phyloP scores from a whole-genome alignment of 2,797 vertebrate species.

The Tapirus indicus region DNA sequence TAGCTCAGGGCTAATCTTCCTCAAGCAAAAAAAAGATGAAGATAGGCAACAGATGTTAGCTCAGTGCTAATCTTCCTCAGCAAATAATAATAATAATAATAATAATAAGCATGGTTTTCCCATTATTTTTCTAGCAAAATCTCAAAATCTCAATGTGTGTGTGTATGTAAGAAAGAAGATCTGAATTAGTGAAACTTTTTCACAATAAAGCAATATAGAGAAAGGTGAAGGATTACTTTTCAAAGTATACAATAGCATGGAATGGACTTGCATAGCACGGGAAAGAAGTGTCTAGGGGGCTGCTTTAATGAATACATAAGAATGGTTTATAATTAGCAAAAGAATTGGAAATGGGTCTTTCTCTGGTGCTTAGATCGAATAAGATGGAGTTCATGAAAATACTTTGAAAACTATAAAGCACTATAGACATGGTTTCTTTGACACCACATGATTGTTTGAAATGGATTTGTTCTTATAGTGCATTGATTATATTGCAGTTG shows the following conservation, averaged over 20 bases:
- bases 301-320: neutral
- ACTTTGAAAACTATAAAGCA: slow-evolving; percentile 21
- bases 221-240: neutral
- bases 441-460: neutral
- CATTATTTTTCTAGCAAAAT: neutral
- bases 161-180: neutral
- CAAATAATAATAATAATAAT: too few species aligned
- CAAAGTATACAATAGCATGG: neutral
- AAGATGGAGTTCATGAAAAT: neutral
- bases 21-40: too few species aligned
- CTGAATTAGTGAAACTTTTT: neutral
- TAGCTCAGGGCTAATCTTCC: too few species aligned
- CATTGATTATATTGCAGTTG: neutral
- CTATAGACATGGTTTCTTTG: neutral
- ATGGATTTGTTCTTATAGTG: neutral
- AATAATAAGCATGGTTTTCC: neutral
- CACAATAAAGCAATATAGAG: neutral
- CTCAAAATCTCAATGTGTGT: neutral
- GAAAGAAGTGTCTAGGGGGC: neutral
- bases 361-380: slow-evolving; percentile 42
- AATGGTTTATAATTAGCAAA: slow-evolving; percentile 34
- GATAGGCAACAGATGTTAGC: too few species aligned
- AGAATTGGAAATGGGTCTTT: slow-evolving; percentile 7
- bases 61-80: too few species aligned
- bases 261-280: neutral